Evolutionary conservation across 2,888 invertebrate species (phyloP), one percentile per base, ranked within the genome.

Genomic region (Heteromyza rotundicornis): DNA sequence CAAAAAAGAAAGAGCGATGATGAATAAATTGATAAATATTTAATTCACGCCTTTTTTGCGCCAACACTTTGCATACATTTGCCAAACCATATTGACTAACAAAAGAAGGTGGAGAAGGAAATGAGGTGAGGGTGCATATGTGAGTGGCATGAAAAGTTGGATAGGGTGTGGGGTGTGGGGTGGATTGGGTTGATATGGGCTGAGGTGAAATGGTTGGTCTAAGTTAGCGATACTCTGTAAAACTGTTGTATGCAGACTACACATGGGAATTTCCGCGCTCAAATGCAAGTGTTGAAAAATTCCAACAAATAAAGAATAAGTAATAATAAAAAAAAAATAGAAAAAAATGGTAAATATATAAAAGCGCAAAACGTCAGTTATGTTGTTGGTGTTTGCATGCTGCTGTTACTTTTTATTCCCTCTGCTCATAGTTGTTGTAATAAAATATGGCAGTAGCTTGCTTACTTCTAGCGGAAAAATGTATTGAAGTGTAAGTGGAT

Each of bases 1-100:
- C n/a, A n/a, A n/a, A n/a, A n/a, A n/a, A n/a, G n/a, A n/a, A 32
- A 55, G 44, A 55, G 22, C 36, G 55, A 16, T 55, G 55, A 55
- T 55, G 55, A 55, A 55, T 55, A 55, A 55, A 55, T 55, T 55
- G 55, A 55, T 55, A 55, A 55, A 55, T 55, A 55, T 55, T 55
- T 55, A 57, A 61, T 61, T 57, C 57, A 57, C 53, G 53, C 57
- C 57, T 32, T 53, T n/a, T 35, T 36, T 47, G 47, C 47, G 19
- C 10, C 10, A 10, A 40, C 14, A 40, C n/a, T n/a, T 40, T 40
- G 40, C 16, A n/a, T n/a, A n/a, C 10, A 27, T 27, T 7, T n/a
- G 40, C 40, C n/a, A n/a, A n/a, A 3, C 19, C 47, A 47, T 19
- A 47, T 47, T 47, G 17, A 47, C 47, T 47, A 8, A 47, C 47